Evolutionary conservation across 2,797 vertebrate genomes (phyloP), one percentile per base, ranked within the genome.

Genomic region (Craterocephalus amniculus): DNA sequence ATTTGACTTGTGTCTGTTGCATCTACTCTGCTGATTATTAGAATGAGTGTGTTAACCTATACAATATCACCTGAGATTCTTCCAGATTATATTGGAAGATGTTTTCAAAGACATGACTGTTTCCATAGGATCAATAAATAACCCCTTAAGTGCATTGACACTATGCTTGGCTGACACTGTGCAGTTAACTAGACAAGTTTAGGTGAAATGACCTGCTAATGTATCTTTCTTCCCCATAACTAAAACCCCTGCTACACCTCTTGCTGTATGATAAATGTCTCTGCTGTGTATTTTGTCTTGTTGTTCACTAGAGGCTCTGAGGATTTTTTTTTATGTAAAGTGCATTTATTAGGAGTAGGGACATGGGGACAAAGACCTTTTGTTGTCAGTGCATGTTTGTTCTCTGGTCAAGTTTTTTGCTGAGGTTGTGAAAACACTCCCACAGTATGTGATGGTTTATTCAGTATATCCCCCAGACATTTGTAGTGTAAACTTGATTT

Each of bases 361-460:
- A 91, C 87, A 87, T 79, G 85, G 84, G 84, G 91, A 92, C 86
- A 89, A 87, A 90, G 78, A 89, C 71, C 86, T 93, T 72, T 91
- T 90, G 93, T 95, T 91, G 91, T 95, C 89, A 86, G 88, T 95
- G 92, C 94, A 95, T 95, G 94, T 94, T 92, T 93, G 93, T 93
- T 92, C 88, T 89, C 85, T 92, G 91, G 92, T 94, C 89, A 89
- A 88, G 89, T 91, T 92, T 90, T 89, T 91, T 89, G 85, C 86
- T 83, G 87, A 91, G 92, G 89, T 93, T 92, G 92, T 91, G 85
- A 91, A 89, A 88, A 88, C 85, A 91, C 89, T 88, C 88, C 89
- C 88, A 80, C 84, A 89, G 77, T 88, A 90, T 90, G 91, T 92
- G 89, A 93, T 89, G 83, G 87, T 92, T 93, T 87, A 88, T 91